Evolutionary conservation across 2,797 vertebrate species (phyloP).

Genomic region (Myotis planiceps): DNA sequence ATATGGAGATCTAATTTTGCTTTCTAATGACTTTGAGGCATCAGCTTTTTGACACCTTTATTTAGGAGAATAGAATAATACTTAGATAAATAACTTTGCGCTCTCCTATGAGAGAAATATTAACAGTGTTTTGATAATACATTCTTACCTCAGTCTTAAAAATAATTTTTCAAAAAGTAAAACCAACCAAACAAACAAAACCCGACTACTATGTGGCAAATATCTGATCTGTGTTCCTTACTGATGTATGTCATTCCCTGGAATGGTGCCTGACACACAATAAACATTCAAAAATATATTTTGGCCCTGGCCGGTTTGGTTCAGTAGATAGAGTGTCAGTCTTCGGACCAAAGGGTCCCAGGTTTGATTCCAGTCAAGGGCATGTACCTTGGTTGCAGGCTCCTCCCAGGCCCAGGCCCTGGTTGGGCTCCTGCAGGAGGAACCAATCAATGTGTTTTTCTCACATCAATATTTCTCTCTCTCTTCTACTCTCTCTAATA

Average conservation of each 20-base stretch:
- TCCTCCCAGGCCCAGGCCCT: too few species aligned
- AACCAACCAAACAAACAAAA: neutral
- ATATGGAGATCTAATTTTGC: neutral
- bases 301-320: too few species aligned
- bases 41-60: constrained; percentile 6
- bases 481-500: too few species aligned
- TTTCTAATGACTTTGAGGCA: constrained; percentile 23
- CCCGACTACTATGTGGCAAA: neutral
- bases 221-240: neutral
- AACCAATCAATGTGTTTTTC: too few species aligned
- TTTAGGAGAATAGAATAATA: neutral
- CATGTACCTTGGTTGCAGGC: too few species aligned
- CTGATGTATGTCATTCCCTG: neutral
- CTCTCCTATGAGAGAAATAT: constrained; percentile 31
- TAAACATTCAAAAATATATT: neutral
- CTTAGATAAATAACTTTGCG: constrained; percentile 28
- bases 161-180: neutral
- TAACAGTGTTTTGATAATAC: constrained; percentile 33
- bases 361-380: too few species aligned
- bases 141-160: constrained; percentile 15
- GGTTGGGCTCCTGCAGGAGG: too few species aligned
- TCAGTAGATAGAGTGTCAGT: too few species aligned
- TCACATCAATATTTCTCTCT: too few species aligned
- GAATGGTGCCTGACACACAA: neutral
- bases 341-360: too few species aligned